Evolutionary conservation across 2,888 invertebrate species (phyloP).

Genomic region (Plemyria rubiginata): DNA sequence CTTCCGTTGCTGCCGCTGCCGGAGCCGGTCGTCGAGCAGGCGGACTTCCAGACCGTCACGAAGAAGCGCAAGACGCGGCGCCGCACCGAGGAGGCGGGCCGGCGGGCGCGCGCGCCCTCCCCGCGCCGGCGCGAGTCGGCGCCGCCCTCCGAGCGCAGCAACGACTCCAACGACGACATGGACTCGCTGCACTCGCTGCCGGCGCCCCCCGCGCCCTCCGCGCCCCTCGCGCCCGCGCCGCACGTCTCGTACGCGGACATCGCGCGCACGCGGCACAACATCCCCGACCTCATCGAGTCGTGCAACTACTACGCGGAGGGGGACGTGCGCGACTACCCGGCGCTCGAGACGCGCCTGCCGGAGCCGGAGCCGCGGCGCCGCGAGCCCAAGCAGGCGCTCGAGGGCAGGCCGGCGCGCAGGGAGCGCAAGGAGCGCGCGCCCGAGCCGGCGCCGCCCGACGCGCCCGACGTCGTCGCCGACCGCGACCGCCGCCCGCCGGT

Average conservation of each 20-base stretch:
- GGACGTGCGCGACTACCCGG: conserved; percentile 50
- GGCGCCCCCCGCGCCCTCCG: conserved; percentile 67
- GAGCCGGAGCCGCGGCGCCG: conserved; percentile 37
- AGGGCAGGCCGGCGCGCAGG: conserved; percentile 44
- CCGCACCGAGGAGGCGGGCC: conserved; percentile 79
- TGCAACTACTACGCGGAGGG: conserved; percentile 80
- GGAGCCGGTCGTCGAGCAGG: conserved; percentile 70
- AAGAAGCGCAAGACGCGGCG: conserved; percentile 93
- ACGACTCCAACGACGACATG: conserved; percentile 91
- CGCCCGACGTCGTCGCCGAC: conserved; percentile 74
- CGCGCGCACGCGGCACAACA: conserved; percentile 84
- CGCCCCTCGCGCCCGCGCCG: conserved; percentile 83
- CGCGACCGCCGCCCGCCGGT: conserved; percentile 87
- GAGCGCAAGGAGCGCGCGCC: conserved; percentile 38
- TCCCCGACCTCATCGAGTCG: conserved; percentile 81
- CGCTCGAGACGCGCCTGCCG: conserved; percentile 38
- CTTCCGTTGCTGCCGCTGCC: conserved; percentile 44
- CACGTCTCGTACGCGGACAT: conserved; percentile 93
- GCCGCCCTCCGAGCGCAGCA: conserved; percentile 92
- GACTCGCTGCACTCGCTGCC: conserved; percentile 95
- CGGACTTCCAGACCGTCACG: conserved; percentile 93
- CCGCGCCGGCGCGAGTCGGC: conserved; percentile 87
- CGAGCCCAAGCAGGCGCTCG: conserved; percentile 36
- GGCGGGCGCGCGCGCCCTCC: conserved; percentile 57
- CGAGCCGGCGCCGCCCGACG: conserved; percentile 54